Evolutionary conservation across 2,888 invertebrate genomes (phyloP), one percentile per base, ranked within the genome.

Genomic region (Drosophila nr. perissopoda): DNA sequence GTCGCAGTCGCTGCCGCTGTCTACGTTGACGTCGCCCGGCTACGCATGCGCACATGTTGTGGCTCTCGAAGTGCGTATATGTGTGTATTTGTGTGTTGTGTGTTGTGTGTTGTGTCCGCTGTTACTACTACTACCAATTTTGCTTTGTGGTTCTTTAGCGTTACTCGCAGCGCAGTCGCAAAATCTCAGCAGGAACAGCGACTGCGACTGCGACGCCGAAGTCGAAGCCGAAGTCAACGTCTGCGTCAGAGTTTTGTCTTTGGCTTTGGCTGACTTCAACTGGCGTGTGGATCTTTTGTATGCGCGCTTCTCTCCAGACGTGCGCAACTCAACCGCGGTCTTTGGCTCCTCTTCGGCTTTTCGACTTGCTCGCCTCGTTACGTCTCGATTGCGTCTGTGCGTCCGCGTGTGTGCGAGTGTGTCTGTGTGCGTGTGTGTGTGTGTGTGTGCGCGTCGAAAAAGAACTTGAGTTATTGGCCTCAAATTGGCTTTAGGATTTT

Each of bases 211-310:
- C 40, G 29, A 5, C 54, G 64, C n/a, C 64, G 27, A 4, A 77
- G 11, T 57, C 63, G 38, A 18, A 77, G n/a, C 42, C 53, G 38
- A 51, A 66, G 60, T 68, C 36, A 40, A 33, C 71, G 75, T 51
- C 29, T 62, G 45, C 68, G 51, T 51, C 71, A 52, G 56, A 62
- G 87, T 69, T 69, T 64, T 76, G 80, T 66, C 82, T 77, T 72
- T 69, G 82, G 71, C 82, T 81, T 69, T 73, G 68, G 53, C 79
- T 75, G 82, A 71, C 78, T 77, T 77, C 78, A 59, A 64, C 80
- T 72, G 79, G 82, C 70, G 76, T 82, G 87, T 88, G 89, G 89
- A 89, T 86, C 89, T 86, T 87, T 89, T 87, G 87, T 87, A 78
- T 78, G 89, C 84, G 84, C 85, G 72, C 85, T 80, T 78, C 87